Evolutionary conservation across 2,113 vertebrate genomes (phyloP), one percentile per base, ranked within the genome.

Genomic region (Furnarius figulus): DNA sequence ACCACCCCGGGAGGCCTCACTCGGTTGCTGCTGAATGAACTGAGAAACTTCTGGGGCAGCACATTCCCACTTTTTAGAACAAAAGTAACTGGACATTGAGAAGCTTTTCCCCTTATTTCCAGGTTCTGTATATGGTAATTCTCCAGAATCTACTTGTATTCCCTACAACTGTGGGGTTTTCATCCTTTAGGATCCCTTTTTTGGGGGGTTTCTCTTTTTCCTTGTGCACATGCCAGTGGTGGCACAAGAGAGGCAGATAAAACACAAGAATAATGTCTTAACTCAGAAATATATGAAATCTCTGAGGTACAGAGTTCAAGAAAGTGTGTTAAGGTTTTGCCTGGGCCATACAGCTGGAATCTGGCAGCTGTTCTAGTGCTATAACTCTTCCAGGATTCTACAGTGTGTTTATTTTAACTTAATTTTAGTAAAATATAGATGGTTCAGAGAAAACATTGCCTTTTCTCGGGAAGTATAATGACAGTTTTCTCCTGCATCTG

Each of bases 261-360:
- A 91, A 85, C 35, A 85, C 18, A 56, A 68, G 70, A 83, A 92
- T 55, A 93, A 90, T 96, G 81, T 33, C 93, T 72, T 83, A 92
- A 87, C 72, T 90, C 58, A 16, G 35, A 87, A 86, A 62, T 74
- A 14, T 53, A 58, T 61, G 63, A 66, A 85, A 77, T 39, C 85
- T 89, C 67, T 12, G 50, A 87, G 74, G 62, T 46, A 28, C 23
- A 63, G 30, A 2, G 5, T 78, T 33, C 87, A 74, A 82, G 68
- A 88, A 92, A 79, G 62, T 40, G 40, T 52, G 63, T 25, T 12
- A 70, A 75, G 39, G 17, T 61, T 95, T 65, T 42, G 58, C 68
- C 55, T 92, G 81, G 66, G 76, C 94, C 87, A 56, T 59, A 11
- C 78, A 81, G 35, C 23, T 86, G 24, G 85, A 85, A 81, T 88